phyloP scores from a whole-genome alignment of 2,113 vertebrate genomes.

The Reinhardtius hippoglossoides region DNA sequence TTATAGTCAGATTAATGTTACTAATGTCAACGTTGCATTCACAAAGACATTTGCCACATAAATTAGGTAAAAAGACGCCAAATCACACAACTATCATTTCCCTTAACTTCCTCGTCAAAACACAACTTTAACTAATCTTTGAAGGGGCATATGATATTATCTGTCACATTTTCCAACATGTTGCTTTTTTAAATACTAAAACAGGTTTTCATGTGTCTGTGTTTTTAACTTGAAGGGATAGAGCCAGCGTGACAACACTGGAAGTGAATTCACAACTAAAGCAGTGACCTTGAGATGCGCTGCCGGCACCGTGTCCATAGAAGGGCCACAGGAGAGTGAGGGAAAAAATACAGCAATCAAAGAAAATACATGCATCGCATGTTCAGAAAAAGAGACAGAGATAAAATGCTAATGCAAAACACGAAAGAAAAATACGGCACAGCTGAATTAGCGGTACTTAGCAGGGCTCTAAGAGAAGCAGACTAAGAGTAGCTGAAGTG shows the following conservation, averaged over 20 bases:
- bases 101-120: too few species aligned
- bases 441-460: slow-evolving; percentile 74
- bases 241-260: slow-evolving; percentile 25
- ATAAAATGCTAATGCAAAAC: slow-evolving; percentile 5
- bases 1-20: too few species aligned
- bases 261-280: slow-evolving; percentile 43
- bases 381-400: not conserved
- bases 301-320: slow-evolving; percentile 17
- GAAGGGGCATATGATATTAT: too few species aligned
- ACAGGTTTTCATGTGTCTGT: not conserved
- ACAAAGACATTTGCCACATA: too few species aligned
- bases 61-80: too few species aligned
- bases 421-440: slow-evolving; percentile 33
- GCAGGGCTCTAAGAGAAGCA: slow-evolving; percentile 43
- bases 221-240: slow-evolving; percentile 9
- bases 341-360: slow-evolving; percentile 34
- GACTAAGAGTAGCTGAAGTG: slow-evolving; percentile 71
- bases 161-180: not conserved
- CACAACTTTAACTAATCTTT: too few species aligned
- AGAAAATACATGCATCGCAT: slow-evolving; percentile 34
- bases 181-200: too few species aligned
- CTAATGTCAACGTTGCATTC: too few species aligned
- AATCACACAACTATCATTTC: too few species aligned
- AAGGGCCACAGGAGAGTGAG: slow-evolving; percentile 23
- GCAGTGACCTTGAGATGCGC: slow-evolving; percentile 60